A percentile compares a stretch with the other conserved stretches of the same genome.
phyloP scores from a whole-genome alignment of 2,113 vertebrate species.

The Brachypodius melanocephalos region DNA sequence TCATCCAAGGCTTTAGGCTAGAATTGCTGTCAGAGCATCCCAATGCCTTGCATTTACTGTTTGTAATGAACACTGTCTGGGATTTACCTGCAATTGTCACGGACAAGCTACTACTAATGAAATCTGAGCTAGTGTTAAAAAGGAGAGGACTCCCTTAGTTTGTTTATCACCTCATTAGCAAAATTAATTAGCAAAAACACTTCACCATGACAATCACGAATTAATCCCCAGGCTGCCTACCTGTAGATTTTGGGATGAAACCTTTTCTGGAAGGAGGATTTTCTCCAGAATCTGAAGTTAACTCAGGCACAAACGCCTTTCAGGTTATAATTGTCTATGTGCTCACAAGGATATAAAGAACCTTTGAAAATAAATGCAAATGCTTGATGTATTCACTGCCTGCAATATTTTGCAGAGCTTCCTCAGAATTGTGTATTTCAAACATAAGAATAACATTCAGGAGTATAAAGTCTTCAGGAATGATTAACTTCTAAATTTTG shows the following conservation, averaged over 20 bases:
- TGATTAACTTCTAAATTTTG: not conserved
- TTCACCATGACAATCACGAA: constrained; percentile 25
- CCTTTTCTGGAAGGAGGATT: not conserved
- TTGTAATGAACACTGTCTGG: not conserved
- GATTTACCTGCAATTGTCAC: not conserved
- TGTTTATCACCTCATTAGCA: constrained; percentile 60
- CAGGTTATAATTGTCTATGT: not conserved
- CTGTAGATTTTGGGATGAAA: constrained; percentile 11
- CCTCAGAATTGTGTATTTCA: not conserved
- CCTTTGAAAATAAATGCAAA: constrained; percentile 7
- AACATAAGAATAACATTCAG: not conserved
- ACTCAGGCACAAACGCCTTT: not conserved
- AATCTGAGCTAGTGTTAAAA: constrained; percentile 18
- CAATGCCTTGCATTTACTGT: not conserved
- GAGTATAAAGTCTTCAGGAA: not conserved
- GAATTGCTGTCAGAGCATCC: not conserved
- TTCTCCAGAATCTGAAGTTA: not conserved
- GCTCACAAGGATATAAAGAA: not conserved
- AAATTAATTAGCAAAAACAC: constrained; percentile 56
- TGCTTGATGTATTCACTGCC: not conserved
- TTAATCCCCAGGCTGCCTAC: constrained; percentile 26
- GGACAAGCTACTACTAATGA: constrained; percentile 30
- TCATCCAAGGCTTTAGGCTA: not conserved
- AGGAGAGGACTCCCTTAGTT: constrained; percentile 17
- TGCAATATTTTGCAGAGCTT: not conserved